Conservation (phyloP, 2,113 vertebrate species). For the Albula goreensis region DNA sequence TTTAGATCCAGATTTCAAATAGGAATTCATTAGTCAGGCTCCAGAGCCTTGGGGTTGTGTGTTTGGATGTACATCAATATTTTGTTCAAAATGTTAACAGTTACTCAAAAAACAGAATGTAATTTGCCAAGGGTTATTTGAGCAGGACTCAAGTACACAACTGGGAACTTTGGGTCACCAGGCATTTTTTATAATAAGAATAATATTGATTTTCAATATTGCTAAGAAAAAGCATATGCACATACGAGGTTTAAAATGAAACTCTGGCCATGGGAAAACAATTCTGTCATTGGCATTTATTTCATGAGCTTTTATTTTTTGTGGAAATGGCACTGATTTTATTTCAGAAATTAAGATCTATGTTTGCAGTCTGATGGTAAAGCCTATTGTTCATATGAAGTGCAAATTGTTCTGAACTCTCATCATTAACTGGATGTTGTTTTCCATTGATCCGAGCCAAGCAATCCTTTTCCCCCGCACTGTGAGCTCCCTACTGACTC, state of each 20-base stretch:
- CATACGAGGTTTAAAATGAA: background rate
- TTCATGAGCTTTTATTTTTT: background rate
- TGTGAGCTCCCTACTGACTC: background rate
- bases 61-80: conserved; percentile 23
- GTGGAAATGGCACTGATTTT: background rate
- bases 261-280: background rate
- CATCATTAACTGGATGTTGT: background rate
- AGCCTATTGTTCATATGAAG: background rate
- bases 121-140: conserved; percentile 55
- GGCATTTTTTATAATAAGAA: conserved; percentile 58
- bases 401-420: background rate
- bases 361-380: background rate
- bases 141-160: conserved; percentile 52
- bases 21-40: background rate
- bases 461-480: background rate
- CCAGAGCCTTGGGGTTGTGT: conserved; percentile 6
- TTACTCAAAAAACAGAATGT: conserved; percentile 51
- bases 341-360: background rate
- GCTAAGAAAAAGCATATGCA: background rate
- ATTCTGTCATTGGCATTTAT: background rate
- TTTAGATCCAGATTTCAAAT: background rate
- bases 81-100: conserved; percentile 47
- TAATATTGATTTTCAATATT: conserved; percentile 51
- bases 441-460: background rate
- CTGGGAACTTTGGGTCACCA: conserved; percentile 50